Base-by-base conservation (phyloP, 2,888 invertebrate species). In the Eristalis arbustorum region DNA sequence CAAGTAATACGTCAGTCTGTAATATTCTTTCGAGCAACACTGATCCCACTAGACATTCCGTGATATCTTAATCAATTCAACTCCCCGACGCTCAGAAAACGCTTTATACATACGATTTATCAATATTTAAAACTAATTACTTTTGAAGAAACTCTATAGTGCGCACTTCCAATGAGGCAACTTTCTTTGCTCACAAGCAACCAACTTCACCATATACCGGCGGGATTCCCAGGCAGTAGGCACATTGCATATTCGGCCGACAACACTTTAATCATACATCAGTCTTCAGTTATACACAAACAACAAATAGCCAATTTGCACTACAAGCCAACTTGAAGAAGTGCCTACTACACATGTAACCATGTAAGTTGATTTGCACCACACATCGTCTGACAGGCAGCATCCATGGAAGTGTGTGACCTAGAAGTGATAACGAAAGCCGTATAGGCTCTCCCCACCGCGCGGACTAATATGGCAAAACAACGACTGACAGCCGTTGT, bases 381-480 rank as follows among this genome's bases (percentile, higher is more conserved):
- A 14, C 40, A 25, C 63, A 71, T 23, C 22, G 34, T 66, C 61
- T 34, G 37, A 22, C 56, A 34, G 37, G n/a, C 28, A 34, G 49
- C 63, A 13, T 71, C 56, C 11, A 22, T 59, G 57, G 57, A 72
- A 64, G 78, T 75, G 83, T 87, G 78, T 87, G 87, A 87, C 87
- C 87, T 87, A 87, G 87, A 87, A 87, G 87, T 83, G 82, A 87
- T 83, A 83, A 82, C 83, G 83, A 82, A 87, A 82, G 85, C 85
- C 77, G 62, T 63, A 40, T 18, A 18, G 18, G 8, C 49, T 18
- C 49, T 18, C 23, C 59, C 81, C 68, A 49, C 49, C 69, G 42
- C n/a, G 3, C 42, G 14, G n/a, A 31, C 76, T 31, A 66, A 74
- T 83, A 79, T 72, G 75, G 87, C 57, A 79, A 79, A 69, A 42